Conservation (phyloP, 2,888 invertebrate species). For the Anthrax anthrax region DNA sequence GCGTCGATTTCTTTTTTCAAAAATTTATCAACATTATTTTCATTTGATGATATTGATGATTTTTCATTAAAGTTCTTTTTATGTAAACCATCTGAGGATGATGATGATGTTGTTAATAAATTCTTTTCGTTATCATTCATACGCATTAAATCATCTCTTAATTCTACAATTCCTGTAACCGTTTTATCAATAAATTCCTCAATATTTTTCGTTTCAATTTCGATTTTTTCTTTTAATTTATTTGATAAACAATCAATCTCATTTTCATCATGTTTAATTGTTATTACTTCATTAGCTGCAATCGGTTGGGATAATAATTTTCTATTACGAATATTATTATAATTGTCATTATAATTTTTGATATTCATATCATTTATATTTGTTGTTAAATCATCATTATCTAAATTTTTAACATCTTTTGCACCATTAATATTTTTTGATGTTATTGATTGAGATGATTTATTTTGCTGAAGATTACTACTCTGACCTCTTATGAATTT, state of each 20-base stretch:
- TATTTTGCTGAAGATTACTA: not conserved
- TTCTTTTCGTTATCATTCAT: constrained; percentile 18
- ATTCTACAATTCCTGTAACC: constrained; percentile 34
- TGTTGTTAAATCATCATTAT: constrained; percentile 1
- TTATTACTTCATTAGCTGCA: constrained; percentile 27
- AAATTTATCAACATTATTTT: constrained; percentile 19
- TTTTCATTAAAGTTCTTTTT: constrained; percentile 19
- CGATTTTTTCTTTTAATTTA: constrained; percentile 32
- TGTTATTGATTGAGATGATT: not conserved
- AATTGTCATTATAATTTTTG: constrained; percentile 1
- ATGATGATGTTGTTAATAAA: constrained; percentile 11
- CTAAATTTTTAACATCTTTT: constrained; percentile 6
- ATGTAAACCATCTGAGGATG: constrained; percentile 19
- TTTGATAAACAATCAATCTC: constrained; percentile 34
- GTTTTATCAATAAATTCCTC: constrained; percentile 37
- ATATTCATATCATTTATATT: not conserved
- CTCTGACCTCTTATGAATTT: constrained; percentile 26
- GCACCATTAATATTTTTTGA: constrained; percentile 1
- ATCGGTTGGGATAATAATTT: constrained; percentile 6
- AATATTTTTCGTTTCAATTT: constrained; percentile 33
- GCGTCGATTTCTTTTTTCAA: constrained; percentile 34
- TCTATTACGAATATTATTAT: constrained; percentile 1
- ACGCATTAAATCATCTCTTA: constrained; percentile 34
- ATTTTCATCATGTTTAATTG: constrained; percentile 30
- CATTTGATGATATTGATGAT: constrained; percentile 5